These are phyloP conservation scores for Larimichthys polyactis DNA, from an alignment of 2,113 vertebrate species.

Conservation along the genomic window DNA sequence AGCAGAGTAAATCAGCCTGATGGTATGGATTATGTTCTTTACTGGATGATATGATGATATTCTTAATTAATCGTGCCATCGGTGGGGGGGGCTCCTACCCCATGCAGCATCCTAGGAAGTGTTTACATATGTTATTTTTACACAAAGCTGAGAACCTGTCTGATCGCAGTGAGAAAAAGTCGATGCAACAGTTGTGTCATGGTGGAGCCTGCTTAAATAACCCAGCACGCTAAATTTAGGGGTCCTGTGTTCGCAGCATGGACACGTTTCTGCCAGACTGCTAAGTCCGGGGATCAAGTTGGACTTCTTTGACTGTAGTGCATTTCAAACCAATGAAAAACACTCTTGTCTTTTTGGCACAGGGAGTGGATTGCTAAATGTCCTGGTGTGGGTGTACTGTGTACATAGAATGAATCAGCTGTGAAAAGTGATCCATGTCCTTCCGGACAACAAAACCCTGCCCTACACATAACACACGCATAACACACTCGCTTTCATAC, in stretches of 20 bases:
- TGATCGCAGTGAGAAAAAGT: slow-evolving; percentile 36
- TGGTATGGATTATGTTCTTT: slow-evolving; percentile 12
- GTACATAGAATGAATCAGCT: slow-evolving; percentile 72
- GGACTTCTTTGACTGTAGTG: slow-evolving; percentile 71
- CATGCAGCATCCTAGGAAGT: neutral
- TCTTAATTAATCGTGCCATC: neutral
- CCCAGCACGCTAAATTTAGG: slow-evolving; percentile 77
- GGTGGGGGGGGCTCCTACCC: neutral
- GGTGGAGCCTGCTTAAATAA: slow-evolving; percentile 72
- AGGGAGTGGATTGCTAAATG: slow-evolving; percentile 58
- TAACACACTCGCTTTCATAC: slow-evolving; percentile 15
- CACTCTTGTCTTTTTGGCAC: slow-evolving; percentile 69
- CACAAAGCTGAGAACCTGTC: slow-evolving; percentile 37
- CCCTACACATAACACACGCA: slow-evolving; percentile 39
- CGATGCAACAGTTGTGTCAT: slow-evolving; percentile 53
- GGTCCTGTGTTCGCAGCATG: slow-evolving; percentile 57
- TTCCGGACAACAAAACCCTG: slow-evolving; percentile 63
- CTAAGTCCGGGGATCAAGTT: slow-evolving; percentile 75
- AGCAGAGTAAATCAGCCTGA: neutral
- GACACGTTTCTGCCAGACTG: slow-evolving; percentile 77
- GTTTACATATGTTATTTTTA: slow-evolving; percentile 36
- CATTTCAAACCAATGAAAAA: slow-evolving; percentile 76
- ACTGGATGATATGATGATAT: neutral
- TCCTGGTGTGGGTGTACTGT: slow-evolving; percentile 56
- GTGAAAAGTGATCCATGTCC: slow-evolving; percentile 69